Percentiles rank a stretch among this genome's conserved stretches.
Conservation (phyloP, 2,888 invertebrate species). For the Deilephila porcellus region DNA sequence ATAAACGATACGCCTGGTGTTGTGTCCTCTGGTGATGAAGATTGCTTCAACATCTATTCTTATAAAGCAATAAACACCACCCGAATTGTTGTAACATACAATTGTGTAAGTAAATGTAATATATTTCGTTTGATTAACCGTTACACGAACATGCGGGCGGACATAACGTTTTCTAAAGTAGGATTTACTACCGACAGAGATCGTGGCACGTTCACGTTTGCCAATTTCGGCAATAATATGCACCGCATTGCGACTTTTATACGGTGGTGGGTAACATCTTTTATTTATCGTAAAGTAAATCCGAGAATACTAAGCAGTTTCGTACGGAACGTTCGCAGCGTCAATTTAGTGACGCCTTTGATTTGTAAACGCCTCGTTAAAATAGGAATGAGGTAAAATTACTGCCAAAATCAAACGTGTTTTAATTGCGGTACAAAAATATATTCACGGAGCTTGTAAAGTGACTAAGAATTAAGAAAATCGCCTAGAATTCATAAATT, state of each 20-base stretch:
- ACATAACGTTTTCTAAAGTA: slow-evolving; percentile 40
- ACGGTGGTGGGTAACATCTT: slow-evolving; percentile 34
- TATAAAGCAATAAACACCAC: not conserved
- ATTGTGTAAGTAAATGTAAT: not conserved
- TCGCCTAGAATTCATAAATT: no score
- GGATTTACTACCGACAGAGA: slow-evolving; percentile 43
- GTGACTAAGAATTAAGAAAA: no score
- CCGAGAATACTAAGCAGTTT: slow-evolving; percentile 7
- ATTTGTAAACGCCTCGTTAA: slow-evolving; percentile 1
- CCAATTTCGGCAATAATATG: slow-evolving; percentile 40
- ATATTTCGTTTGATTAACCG: slow-evolving; percentile 30
- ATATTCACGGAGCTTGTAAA: not conserved
- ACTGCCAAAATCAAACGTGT: not conserved
- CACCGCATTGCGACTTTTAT: slow-evolving; percentile 55
- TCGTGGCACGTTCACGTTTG: slow-evolving; percentile 38
- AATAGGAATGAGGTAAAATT: not conserved
- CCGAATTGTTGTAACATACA: not conserved
- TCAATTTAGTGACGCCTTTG: slow-evolving; percentile 5
- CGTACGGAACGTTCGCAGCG: not conserved
- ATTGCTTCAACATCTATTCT: no score
- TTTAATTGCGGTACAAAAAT: not conserved
- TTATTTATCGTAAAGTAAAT: slow-evolving; percentile 33
- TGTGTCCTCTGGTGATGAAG: no score
- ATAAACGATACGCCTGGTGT: no score
- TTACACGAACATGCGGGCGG: slow-evolving; percentile 37